These are phyloP conservation scores for Copsychus sechellarum DNA, from an alignment of 2,113 vertebrate species.

Conservation along the genomic window DNA sequence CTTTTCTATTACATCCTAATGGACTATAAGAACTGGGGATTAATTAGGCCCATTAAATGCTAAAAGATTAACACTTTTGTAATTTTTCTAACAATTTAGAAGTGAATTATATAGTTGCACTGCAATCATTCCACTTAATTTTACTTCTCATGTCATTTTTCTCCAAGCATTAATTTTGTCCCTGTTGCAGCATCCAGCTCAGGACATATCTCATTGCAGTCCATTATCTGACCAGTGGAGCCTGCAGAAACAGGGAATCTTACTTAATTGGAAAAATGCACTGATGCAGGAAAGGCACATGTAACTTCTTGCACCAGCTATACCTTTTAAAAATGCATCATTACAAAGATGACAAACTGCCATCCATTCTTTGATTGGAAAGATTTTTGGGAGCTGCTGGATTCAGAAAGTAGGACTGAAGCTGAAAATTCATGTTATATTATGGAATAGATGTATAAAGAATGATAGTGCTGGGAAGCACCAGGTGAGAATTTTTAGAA, in stretches of 20 bases:
- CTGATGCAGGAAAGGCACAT: not conserved
- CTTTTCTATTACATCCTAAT: not conserved
- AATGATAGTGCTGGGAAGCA: not conserved
- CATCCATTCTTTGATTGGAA: not conserved
- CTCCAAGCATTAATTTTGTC: not conserved
- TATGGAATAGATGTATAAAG: not conserved
- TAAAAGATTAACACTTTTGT: not conserved
- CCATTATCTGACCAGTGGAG: conserved; percentile 18
- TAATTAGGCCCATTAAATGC: conserved; percentile 18
- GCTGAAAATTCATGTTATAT: not conserved
- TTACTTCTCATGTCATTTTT: conserved; percentile 20
- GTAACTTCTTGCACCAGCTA: not conserved
- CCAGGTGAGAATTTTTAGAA: conserved; percentile 3
- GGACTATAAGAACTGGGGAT: not conserved
- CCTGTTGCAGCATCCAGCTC: not conserved
- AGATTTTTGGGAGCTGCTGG: not conserved
- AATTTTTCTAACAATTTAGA: conserved; percentile 11
- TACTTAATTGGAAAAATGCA: conserved; percentile 58
- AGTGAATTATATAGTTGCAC: not conserved
- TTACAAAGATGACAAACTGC: conserved; percentile 2
- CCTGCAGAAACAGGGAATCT: conserved; percentile 1
- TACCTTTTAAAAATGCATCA: not conserved
- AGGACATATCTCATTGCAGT: not conserved
- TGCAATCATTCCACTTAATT: conserved; percentile 12
- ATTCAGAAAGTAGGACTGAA: not conserved